Base-by-base conservation (phyloP, 2,888 invertebrate species). In the Actias luna region DNA sequence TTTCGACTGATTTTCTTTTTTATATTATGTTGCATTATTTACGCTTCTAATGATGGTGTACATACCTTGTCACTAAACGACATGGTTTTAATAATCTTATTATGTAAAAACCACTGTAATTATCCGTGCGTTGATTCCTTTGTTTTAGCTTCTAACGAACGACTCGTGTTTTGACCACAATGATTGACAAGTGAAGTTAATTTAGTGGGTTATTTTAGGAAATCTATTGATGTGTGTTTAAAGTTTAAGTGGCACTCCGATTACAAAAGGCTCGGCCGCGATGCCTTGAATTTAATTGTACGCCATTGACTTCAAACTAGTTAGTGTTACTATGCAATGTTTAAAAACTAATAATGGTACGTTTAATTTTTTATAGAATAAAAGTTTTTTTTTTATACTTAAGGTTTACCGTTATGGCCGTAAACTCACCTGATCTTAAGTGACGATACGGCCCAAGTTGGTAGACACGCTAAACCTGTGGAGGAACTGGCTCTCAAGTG, bases 51-150 rank as follows among this genome's bases (percentile, higher is more conserved):
- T 29, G 29, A 3, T 29, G 55, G 14, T n/a, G 18, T 25, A 22
- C 5, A 18, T 55, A 4, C 7, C n/a, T 29, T 55, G 7, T n/a
- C 55, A 22, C 46, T 55, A 55, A 55, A 55, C 29, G 16, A 16
- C 29, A 55, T 29, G 55, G 1, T 27, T 29, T 55, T 55, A n/a
- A 55, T 55, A n/a, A 55, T 29, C 16, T 29, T 27, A 55, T 55
- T 55, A n/a, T n/a, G 29, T 29, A 29, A 55, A 55, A 55, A 55
- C 22, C n/a, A 29, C 29, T 27, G n/a, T n/a, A 55, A 55, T 55
- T 27, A 55, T 29, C 3, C 10, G 29, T 29, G 29, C 29, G 55
- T 55, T 16, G 5, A 29, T 55, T 29, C 29, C 10, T 55, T 55
- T 55, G 55, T 55, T 55, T 55, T 55, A 16, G 10, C n/a, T 29